Percentiles rank a stretch among this genome's conserved stretches.
These are phyloP conservation scores for Esox lucius DNA, from an alignment of 2,797 vertebrate species.

Conservation along the genomic window DNA sequence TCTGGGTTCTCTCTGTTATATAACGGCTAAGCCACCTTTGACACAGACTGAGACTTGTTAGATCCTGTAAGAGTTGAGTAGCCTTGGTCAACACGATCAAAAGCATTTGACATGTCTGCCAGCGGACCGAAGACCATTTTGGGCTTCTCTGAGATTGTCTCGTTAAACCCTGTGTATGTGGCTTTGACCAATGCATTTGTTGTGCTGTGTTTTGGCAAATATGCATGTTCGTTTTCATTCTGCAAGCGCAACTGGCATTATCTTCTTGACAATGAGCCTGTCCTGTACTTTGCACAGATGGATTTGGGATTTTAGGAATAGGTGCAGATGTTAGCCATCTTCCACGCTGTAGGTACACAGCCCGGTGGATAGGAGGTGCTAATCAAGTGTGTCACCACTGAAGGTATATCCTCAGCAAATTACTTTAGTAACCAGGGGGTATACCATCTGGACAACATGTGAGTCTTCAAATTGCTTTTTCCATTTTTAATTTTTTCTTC, in stretches of 20 bases:
- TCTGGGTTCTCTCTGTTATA: conserved; percentile 2
- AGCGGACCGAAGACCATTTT: neutral
- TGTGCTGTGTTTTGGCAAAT: neutral
- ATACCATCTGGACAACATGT: neutral
- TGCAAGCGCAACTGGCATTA: neutral
- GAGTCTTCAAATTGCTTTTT: neutral
- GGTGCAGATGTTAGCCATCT: neutral
- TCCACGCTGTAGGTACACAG: neutral
- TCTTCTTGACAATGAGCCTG: neutral
- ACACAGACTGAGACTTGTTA: neutral
- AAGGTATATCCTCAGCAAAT: neutral
- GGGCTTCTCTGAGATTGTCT: neutral
- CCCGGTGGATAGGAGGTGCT: neutral
- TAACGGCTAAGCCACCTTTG: neutral
- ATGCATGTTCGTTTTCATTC: neutral
- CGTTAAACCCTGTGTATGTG: neutral
- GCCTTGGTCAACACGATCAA: neutral
- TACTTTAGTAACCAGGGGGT: neutral
- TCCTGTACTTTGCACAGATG: neutral
- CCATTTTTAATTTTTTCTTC: neutral
- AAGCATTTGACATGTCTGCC: too few species aligned
- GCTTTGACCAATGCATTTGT: neutral
- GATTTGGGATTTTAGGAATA: neutral
- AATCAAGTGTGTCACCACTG: neutral
- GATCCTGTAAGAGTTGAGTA: neutral